Conservation (phyloP, 2,113 vertebrate genomes). For the Spermophilus dauricus region DNA sequence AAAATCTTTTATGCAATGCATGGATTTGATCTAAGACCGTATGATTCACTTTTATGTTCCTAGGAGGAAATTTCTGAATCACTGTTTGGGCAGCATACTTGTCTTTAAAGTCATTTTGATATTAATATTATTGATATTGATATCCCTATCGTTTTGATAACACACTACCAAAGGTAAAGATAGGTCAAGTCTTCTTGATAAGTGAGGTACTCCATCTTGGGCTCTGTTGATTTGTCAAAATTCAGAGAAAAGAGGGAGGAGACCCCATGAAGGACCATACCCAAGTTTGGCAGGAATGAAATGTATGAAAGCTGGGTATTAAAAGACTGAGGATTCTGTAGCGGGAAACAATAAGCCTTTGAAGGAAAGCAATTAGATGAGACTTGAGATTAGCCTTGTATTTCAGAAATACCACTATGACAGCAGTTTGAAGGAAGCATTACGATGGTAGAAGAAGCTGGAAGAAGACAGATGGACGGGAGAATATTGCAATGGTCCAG, state of each 20-base stretch:
- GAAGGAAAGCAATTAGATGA: background rate
- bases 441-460: background rate
- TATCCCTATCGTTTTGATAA: background rate
- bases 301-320: background rate
- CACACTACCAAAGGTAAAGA: background rate
- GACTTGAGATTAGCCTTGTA: background rate
- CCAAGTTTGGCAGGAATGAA: background rate
- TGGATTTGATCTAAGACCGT: background rate
- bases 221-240: background rate
- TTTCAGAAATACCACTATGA: constrained; percentile 33
- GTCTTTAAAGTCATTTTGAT: background rate
- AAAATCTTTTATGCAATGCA: background rate
- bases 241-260: background rate
- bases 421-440: background rate
- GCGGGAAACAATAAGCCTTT: background rate
- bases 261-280: background rate
- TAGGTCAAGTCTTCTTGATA: background rate
- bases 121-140: background rate
- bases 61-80: background rate
- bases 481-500: background rate
- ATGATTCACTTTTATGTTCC: background rate
- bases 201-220: background rate
- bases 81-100: background rate
- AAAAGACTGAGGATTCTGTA: background rate
- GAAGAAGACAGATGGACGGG: background rate